A percentile compares a stretch with the other conserved stretches of the same genome.
Evolutionary conservation across 2,797 vertebrate species (phyloP).

Genomic region (Sylvia borin): DNA sequence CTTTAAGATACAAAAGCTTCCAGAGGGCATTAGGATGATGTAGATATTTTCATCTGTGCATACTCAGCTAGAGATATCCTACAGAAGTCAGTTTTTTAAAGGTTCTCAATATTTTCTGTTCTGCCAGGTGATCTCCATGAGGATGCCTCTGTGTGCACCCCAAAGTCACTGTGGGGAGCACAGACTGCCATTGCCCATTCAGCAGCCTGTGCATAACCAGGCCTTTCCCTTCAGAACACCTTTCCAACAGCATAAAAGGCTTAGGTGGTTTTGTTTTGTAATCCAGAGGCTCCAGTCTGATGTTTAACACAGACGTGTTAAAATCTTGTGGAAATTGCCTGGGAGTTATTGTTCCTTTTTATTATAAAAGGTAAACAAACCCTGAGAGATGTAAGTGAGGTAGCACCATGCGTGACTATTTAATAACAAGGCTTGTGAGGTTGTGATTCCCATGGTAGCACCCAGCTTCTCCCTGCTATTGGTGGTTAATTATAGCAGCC

Average conservation of each 20-base stretch:
- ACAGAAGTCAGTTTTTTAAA: background rate
- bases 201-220: background rate
- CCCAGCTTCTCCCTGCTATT: background rate
- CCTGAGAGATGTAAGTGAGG: background rate
- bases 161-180: background rate
- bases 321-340: conserved; percentile 10
- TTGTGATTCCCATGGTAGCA: background rate
- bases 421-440: background rate
- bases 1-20: background rate
- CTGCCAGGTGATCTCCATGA: background rate
- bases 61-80: background rate
- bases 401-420: background rate
- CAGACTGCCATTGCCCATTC: background rate
- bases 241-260: background rate
- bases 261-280: background rate
- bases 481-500: conserved; percentile 44
- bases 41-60: background rate
- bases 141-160: background rate
- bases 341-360: background rate
- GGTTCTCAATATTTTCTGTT: background rate
- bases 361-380: conserved; percentile 13
- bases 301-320: background rate
- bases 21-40: background rate
- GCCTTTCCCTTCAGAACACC: background rate
- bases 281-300: background rate